Evolutionary conservation across 2,113 vertebrate genomes (phyloP).

Genomic region (Antennarius striatus): DNA sequence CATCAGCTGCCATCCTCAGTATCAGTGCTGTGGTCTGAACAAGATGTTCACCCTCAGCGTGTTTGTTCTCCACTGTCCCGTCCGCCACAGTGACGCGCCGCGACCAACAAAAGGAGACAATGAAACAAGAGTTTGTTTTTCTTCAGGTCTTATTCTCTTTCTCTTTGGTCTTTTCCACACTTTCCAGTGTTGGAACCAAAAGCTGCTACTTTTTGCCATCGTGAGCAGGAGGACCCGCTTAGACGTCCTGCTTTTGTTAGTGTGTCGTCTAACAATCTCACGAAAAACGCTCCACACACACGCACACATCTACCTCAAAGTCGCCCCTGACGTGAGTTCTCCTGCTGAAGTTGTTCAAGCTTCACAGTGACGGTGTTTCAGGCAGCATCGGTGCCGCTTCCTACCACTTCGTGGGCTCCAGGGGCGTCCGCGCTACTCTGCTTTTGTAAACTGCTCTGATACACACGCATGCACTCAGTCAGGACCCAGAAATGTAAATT

Average conservation of each 20-base stretch:
- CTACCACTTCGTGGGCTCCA: slow-evolving; percentile 59
- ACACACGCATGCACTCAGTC: slow-evolving; percentile 36
- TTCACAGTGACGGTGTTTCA: slow-evolving; percentile 55
- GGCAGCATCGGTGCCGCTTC: slow-evolving; percentile 50
- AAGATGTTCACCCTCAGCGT: slow-evolving; percentile 38
- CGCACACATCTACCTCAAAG: slow-evolving; percentile 72
- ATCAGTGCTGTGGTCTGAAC: slow-evolving; percentile 5
- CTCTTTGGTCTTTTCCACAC: not conserved
- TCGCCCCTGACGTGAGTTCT: slow-evolving; percentile 66
- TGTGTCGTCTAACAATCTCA: slow-evolving; percentile 45
- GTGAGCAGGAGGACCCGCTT: slow-evolving; percentile 3
- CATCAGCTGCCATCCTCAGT: not conserved
- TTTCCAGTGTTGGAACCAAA: slow-evolving; percentile 18
- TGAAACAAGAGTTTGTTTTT: slow-evolving; percentile 68
- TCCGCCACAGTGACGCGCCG: slow-evolving; percentile 51
- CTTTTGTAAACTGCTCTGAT: slow-evolving; percentile 59
- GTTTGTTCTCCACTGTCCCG: slow-evolving; percentile 62
- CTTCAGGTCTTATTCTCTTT: not conserved
- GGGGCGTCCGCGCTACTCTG: slow-evolving; percentile 67
- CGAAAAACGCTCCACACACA: slow-evolving; percentile 28
- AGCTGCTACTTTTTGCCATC: slow-evolving; percentile 1
- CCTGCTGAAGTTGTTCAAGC: slow-evolving; percentile 55
- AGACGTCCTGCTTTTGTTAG: slow-evolving; percentile 70
- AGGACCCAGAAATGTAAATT: slow-evolving; percentile 79
- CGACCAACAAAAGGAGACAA: slow-evolving; percentile 76